A percentile compares a stretch with the other conserved stretches of the same genome.
Evolutionary conservation across 37 sponge, comb jelly and placozoan species (phyloP).

Genomic region (Corticium candelabrum): DNA sequence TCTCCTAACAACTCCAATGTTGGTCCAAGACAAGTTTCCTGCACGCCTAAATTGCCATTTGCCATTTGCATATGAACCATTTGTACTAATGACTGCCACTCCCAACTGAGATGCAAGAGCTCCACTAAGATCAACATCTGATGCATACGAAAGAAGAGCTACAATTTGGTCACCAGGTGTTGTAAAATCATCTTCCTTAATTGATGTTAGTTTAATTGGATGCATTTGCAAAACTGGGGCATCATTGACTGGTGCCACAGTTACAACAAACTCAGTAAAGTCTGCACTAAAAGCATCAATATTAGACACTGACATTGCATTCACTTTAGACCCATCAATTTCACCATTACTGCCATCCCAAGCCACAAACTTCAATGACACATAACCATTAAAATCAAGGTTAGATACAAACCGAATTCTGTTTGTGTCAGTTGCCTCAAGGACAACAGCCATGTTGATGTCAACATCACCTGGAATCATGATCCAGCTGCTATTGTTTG

Average conservation of each 20-base stretch:
- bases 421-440: background rate
- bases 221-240: slow-evolving; percentile 42
- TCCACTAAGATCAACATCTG: slow-evolving; percentile 52
- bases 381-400: slow-evolving; percentile 26
- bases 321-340: slow-evolving; percentile 20
- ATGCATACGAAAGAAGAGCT: slow-evolving; percentile 29
- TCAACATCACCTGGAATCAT: slow-evolving; percentile 11
- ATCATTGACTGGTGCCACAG: slow-evolving; percentile 63
- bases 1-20: slow-evolving; percentile 32
- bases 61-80: slow-evolving; percentile 51
- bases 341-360: slow-evolving; percentile 35
- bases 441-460: background rate
- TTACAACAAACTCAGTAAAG: slow-evolving; percentile 16
- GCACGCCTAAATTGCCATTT: slow-evolving; percentile 59
- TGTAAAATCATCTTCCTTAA: slow-evolving; percentile 58
- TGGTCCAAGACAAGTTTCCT: slow-evolving; percentile 40
- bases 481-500: slow-evolving; percentile 12
- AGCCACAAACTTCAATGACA: slow-evolving; percentile 37
- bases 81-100: slow-evolving; percentile 42
- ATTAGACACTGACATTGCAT: slow-evolving; percentile 40
- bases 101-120: slow-evolving; percentile 13
- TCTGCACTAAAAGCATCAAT: slow-evolving; percentile 61
- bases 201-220: slow-evolving; percentile 41
- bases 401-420: slow-evolving; percentile 18
- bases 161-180: slow-evolving; percentile 58